phyloP scores from a whole-genome alignment of 2,797 vertebrate genomes.

The Epinephelus malabaricus region DNA sequence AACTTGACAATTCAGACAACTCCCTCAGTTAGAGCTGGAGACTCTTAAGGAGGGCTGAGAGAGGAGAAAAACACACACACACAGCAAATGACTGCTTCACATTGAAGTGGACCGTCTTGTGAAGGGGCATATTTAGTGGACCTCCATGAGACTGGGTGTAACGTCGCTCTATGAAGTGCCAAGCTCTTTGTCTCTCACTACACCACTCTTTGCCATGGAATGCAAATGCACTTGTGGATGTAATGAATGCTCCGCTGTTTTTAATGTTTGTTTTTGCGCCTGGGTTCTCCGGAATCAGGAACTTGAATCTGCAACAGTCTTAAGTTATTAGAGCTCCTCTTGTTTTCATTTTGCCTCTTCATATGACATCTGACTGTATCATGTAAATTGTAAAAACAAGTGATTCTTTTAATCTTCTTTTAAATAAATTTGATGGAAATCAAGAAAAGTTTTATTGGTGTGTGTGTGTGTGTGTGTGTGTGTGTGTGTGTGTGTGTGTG shows the following conservation, averaged over 20 bases:
- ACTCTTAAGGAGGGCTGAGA: constrained; percentile 57
- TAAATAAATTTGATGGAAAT: constrained; percentile 86
- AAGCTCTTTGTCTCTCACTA: constrained; percentile 75
- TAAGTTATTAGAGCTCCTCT: constrained; percentile 85
- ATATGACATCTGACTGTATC: constrained; percentile 79
- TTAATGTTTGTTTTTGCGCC: constrained; percentile 59
- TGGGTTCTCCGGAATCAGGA: constrained; percentile 74
- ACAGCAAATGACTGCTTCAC: constrained; percentile 87
- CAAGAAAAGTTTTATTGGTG: not conserved
- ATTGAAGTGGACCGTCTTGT: constrained; percentile 88
- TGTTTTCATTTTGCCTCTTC: constrained; percentile 76
- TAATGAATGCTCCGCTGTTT: constrained; percentile 60
- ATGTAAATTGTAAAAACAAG: constrained; percentile 77
- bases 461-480: too few relatives aligned
- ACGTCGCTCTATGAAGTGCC: constrained; percentile 85
- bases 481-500: too few relatives aligned
- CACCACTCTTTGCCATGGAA: constrained; percentile 70
- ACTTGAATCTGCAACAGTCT: constrained; percentile 84
- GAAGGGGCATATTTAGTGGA: constrained; percentile 76
- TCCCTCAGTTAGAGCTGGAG: constrained; percentile 72
- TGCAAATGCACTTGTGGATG: constrained; percentile 77
- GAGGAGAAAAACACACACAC: constrained; percentile 31
- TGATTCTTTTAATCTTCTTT: constrained; percentile 87
- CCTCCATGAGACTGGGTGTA: constrained; percentile 82
- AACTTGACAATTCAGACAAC: constrained; percentile 80